phyloP scores from a whole-genome alignment of 2,113 vertebrate genomes.

The Trematocara variabile region DNA sequence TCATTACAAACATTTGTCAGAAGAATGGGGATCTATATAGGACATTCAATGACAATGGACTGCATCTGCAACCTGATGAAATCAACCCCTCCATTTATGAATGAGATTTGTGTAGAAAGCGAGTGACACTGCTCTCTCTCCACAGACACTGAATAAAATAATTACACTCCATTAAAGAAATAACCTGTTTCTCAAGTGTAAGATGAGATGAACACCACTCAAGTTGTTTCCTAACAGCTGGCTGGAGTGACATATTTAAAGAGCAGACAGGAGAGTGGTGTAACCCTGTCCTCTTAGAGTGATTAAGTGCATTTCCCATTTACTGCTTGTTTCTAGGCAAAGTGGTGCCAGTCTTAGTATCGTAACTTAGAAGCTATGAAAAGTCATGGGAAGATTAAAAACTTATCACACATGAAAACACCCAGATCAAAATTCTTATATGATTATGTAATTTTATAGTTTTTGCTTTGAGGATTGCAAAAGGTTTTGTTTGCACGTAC shows the following conservation, averaged over 20 bases:
- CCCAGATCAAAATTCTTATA: not conserved
- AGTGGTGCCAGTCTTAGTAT: not conserved
- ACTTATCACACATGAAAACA: not conserved
- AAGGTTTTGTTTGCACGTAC: not conserved
- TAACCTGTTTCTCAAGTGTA: not conserved
- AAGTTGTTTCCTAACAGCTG: not conserved
- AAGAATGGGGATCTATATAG: not conserved
- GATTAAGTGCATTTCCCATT: not conserved
- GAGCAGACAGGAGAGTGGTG: not conserved
- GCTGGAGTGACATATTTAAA: not conserved
- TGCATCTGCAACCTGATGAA: not conserved
- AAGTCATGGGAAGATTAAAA: not conserved
- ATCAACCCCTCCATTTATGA: not conserved
- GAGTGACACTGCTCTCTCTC: not conserved
- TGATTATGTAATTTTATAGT: not conserved
- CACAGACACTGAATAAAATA: not conserved
- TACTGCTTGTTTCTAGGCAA: not conserved
- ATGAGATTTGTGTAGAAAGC: not conserved
- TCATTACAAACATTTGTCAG: not conserved
- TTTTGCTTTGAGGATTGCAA: not conserved
- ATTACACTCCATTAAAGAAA: not conserved
- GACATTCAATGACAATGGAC: conserved; percentile 25
- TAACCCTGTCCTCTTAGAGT: not conserved
- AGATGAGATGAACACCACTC: not conserved
- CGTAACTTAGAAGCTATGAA: not conserved